Conservation (phyloP, 2,888 invertebrate genomes). For the Loripinus fragilis region DNA sequence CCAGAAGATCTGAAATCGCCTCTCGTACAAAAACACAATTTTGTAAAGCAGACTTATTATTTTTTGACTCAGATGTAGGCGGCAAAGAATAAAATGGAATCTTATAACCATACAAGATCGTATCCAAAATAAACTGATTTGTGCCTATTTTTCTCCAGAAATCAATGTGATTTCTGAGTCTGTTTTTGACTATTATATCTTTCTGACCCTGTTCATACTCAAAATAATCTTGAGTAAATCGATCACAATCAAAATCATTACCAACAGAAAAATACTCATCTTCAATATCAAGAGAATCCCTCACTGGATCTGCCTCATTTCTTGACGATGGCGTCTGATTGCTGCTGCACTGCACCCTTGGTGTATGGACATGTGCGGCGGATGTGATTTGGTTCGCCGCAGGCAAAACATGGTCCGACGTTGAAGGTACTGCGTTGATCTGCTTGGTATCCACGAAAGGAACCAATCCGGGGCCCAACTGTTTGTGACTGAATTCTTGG, state of each 20-base stretch:
- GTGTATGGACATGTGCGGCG: not conserved
- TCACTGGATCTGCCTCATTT: not conserved
- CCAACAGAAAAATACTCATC: no score
- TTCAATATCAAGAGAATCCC: constrained; percentile 9
- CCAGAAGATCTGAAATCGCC: constrained; percentile 15
- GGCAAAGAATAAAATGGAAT: no score
- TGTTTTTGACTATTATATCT: constrained; percentile 36
- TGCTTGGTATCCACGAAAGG: constrained; percentile 6
- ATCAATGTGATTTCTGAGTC: constrained; percentile 26
- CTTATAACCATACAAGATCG: no score
- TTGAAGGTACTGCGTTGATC: no score
- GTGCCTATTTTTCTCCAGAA: constrained; percentile 25
- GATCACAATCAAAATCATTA: no score
- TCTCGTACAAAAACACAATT: constrained; percentile 11
- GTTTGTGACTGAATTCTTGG: not conserved
- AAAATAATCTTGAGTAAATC: not conserved
- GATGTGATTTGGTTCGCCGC: not conserved
- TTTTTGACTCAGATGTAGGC: not conserved
- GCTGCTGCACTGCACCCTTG: not conserved
- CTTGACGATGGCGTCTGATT: not conserved
- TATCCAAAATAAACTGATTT: no score
- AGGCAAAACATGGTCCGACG: no score
- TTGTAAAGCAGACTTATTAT: not conserved
- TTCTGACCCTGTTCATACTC: constrained; percentile 16
- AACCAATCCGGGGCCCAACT: constrained; percentile 7